Base-by-base conservation (phyloP, 2,797 vertebrate species). In the Chiloscyllium punctatum region DNA sequence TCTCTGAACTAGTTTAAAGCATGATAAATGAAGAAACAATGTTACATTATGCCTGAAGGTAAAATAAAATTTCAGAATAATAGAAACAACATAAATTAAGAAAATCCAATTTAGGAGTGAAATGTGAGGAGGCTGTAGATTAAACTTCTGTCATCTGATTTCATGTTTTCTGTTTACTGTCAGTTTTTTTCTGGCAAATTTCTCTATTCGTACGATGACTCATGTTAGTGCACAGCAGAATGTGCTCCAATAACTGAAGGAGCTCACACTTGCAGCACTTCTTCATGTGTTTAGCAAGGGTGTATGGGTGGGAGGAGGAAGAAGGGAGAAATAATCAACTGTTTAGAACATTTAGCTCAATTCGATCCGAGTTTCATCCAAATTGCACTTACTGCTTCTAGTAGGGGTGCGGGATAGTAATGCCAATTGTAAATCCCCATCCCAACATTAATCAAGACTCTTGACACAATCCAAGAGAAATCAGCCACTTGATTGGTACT, bases 71-170 rank as follows among this genome's bases (percentile, higher is more conserved):
- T 92, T 92, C 90, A 92, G 62, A 69, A 27, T 69, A 42, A 92
- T 92, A 42, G 88, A 66, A 91, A 66, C 53, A 91, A 66, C 66
- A 91, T 91, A 69, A 92, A 92, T 69, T 92, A 92, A 25, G 33
- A 91, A 91, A 91, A 91, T 91, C 88, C 33, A 69, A 69, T 69
- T 92, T 15, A 25, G 33, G 69, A 69, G 25, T 69, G n/a, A 92
- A 69, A 69, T 68, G 42, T 48, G 66, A 69, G 90, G 62, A 92
- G 62, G 57, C 21, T 69, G 66, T 69, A 25, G n/a, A 92, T 69
- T 92, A 92, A 9, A 92, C 42, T 69, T 23, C n/a, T 69, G 25
- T 68, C 66, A 69, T 42, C 66, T 25, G n/a, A 69, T 9, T 66
- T 91, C 62, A 42, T 92, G 62, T 42, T 69, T 92, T 92, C 62